phyloP scores from a whole-genome alignment of 2,113 vertebrate species.

The Centropus bengalensis region DNA sequence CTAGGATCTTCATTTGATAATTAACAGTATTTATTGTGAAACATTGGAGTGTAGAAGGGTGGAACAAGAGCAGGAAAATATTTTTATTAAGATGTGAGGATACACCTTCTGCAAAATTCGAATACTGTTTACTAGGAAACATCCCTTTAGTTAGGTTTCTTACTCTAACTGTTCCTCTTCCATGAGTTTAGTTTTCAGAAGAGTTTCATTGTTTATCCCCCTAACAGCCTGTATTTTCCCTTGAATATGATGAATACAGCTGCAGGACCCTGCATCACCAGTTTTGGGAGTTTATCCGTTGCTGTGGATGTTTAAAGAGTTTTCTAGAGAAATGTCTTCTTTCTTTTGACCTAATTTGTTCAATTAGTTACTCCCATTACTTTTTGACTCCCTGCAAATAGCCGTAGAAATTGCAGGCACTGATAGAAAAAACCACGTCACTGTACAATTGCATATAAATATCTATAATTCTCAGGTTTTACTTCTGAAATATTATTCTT shows the following conservation, averaged over 20 bases:
- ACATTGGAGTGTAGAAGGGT: not conserved
- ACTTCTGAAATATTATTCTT: not conserved
- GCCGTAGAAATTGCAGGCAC: not conserved
- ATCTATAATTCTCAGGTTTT: not conserved
- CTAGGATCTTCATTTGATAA: not conserved
- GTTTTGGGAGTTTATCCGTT: not conserved
- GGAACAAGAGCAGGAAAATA: not conserved
- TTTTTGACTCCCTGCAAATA: not conserved
- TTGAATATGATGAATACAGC: constrained; percentile 8
- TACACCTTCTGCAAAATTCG: not conserved
- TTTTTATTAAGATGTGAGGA: not conserved
- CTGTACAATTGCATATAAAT: not conserved
- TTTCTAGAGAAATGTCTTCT: not conserved
- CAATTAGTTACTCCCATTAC: not conserved
- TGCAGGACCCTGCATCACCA: not conserved
- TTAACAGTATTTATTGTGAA: not conserved
- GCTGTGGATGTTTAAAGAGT: not conserved
- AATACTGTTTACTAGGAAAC: not conserved
- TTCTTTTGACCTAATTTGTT: not conserved
- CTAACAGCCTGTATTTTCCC: not conserved
- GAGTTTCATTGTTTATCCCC: constrained; percentile 10
- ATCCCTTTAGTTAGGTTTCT: not conserved
- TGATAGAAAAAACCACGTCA: not conserved
- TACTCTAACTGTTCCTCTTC: not conserved
- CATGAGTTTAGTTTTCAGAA: not conserved